Base-by-base conservation (phyloP, 2,113 vertebrate species). In the Balaenoptera acutorostrata region DNA sequence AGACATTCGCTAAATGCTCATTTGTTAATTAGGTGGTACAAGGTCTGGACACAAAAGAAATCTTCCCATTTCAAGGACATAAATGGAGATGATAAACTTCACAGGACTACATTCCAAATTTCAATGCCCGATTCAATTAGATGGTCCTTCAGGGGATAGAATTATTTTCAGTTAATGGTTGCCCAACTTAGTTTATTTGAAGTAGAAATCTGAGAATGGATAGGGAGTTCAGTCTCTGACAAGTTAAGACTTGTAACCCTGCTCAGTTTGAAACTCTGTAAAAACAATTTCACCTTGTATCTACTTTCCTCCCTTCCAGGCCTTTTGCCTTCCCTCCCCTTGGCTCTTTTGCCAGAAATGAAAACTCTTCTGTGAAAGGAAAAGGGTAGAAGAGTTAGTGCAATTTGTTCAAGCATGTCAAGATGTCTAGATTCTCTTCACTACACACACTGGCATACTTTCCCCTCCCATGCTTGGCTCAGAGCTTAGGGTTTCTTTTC, bases 171-270 rank as follows among this genome's bases (percentile, higher is more conserved):
- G 95, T 95, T 97, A 97, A 96, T 92, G 55, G 92, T 52, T 96
- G 87, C 90, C 84, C 91, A 81, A 88, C 74, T 61, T 44, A 52
- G 71, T 97, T 95, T 95, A 95, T 68, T 90, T 90, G 81, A 97
- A 88, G 97, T 78, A 91, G 95, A 91, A 98, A 96, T 66, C 83
- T 71, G 94, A 95, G 94, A 96, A 80, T 69, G 81, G 74, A 90
- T 46, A 94, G 74, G 78, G 49, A 95, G 63, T 87, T 89, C 49
- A 77, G 63, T 75, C 31, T 72, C 78, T 66, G 57, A 91, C 97
- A 97, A 97, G 97, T 95, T 96, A 93, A 90, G 83, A 96, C 96
- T 90, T 95, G 97, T 46, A 94, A 69, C 64, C 74, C 64, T 96
- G 78, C 82, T 95, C 81, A 66, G 74, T 87, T 88, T 78, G 95